Base-by-base conservation (phyloP, 2,797 vertebrate genomes). In the Telmatherina bonti region DNA sequence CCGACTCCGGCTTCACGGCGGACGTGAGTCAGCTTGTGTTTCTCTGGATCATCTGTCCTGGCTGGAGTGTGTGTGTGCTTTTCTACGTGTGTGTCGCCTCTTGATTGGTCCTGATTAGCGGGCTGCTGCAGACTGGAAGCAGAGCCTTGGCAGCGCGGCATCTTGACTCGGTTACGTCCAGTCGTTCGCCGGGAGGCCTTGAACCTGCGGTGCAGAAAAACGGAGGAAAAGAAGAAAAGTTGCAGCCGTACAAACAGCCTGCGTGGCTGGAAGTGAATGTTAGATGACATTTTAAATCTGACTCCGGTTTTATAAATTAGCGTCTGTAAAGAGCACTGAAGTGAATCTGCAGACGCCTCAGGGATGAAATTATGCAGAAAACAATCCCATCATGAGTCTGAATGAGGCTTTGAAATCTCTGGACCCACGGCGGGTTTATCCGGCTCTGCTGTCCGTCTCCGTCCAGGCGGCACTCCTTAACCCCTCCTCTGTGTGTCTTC, bases 81-180 rank as follows among this genome's bases (percentile, higher is more conserved):
- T 62, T 26, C 60, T 65, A 62, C 30, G 20, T 52, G 61, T 62
- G 60, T 61, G 59, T 67, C 79, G 73, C 71, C 52, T 52, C 68
- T 83, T 93, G 92, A 93, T 92, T 92, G 91, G 84, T 77, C 70
- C 84, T 93, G 92, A 93, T 92, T 91, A 90, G 88, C 82, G 81
- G 84, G 85, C 88, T 76, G 67, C 79, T 65, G 78, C 80, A 80
- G 75, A 74, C 78, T 82, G 75, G 74, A 76, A 73, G 76, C 74
- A 85, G 83, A 85, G 81, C 57, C 72, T 78, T 74, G 83, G 64
- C 83, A 76, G 79, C 70, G 59, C 62, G 52, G 87, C 92, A 93
- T 94, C 90, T 93, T 94, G 94, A 93, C 89, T 86, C 91, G 74
- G 91, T 94, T 93, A 93, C 85, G 79, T 82, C 84, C 84, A 93